Evolutionary conservation across 1,140 invertebrate species (phyloP).

Genomic region (Eurosta solidaginis): DNA sequence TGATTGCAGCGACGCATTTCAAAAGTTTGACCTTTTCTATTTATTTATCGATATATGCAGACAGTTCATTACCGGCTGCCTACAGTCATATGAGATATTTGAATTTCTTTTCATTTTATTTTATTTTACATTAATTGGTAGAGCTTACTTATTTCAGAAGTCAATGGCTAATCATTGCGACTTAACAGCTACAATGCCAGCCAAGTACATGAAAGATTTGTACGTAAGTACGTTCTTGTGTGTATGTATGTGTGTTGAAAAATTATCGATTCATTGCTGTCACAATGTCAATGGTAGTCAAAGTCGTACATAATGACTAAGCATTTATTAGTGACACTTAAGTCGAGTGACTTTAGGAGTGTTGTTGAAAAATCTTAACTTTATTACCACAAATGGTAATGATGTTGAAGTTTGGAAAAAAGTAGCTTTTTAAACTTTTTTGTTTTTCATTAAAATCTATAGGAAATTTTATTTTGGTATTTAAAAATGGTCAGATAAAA

Average conservation of each 20-base stretch:
- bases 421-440: not conserved
- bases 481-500: no score
- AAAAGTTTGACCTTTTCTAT: not conserved
- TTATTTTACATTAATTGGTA: not conserved
- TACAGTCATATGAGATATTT: not conserved
- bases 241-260: not conserved
- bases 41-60: constrained; percentile 6
- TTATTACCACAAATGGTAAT: not conserved
- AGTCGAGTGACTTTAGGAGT: not conserved
- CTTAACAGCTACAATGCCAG: not conserved
- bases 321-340: constrained; percentile 2
- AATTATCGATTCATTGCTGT: constrained; percentile 9
- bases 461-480: no score
- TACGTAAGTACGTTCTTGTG: not conserved
- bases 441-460: not conserved
- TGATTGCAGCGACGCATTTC: not conserved
- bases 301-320: not conserved
- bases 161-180: not conserved
- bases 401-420: not conserved
- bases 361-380: not conserved
- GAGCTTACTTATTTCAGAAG: not conserved
- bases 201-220: not conserved
- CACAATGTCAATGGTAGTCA: not conserved
- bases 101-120: not conserved
- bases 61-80: not conserved